Evolutionary conservation across 2,888 invertebrate genomes (phyloP).

Genomic region (Habrosyne pyritoides): DNA sequence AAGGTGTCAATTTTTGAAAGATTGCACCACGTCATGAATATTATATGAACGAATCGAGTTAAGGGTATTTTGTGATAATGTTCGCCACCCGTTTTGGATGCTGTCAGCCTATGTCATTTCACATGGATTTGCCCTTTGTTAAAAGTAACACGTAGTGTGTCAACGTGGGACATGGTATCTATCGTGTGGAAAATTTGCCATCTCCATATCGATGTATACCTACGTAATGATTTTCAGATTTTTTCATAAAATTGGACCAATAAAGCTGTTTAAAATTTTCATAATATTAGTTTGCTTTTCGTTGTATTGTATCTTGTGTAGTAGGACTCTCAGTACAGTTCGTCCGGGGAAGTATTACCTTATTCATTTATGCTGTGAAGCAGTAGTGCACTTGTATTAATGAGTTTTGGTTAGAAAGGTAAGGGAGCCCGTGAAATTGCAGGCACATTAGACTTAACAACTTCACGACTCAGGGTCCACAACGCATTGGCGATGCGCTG

Average conservation of each 20-base stretch:
- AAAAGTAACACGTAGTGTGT: slow-evolving; percentile 80
- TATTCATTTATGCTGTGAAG: no score
- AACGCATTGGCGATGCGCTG: no score
- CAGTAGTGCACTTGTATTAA: no score
- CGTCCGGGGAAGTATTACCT: no score
- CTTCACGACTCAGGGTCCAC: no score
- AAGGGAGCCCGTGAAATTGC: no score
- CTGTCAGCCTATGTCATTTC: slow-evolving; percentile 83
- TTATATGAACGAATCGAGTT: slow-evolving; percentile 83
- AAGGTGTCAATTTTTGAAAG: slow-evolving; percentile 84
- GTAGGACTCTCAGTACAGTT: no score
- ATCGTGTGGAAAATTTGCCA: slow-evolving; percentile 65
- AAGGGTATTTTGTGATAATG: slow-evolving; percentile 82
- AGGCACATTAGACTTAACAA: no score
- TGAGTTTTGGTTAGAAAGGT: no score
- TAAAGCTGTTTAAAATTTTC: not conserved
- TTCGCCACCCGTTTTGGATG: slow-evolving; percentile 69
- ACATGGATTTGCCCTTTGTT: slow-evolving; percentile 81
- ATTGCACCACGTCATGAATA: slow-evolving; percentile 82
- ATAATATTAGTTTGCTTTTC: no score
- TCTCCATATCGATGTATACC: slow-evolving; percentile 43
- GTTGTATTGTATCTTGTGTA: no score
- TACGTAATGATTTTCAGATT: slow-evolving; percentile 33
- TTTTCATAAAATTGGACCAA: slow-evolving; percentile 6
- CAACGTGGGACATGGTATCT: slow-evolving; percentile 54